These are phyloP conservation scores for Plecturocebus donacophilus DNA, from an alignment of 2,113 vertebrate species.

Conservation along the genomic window DNA sequence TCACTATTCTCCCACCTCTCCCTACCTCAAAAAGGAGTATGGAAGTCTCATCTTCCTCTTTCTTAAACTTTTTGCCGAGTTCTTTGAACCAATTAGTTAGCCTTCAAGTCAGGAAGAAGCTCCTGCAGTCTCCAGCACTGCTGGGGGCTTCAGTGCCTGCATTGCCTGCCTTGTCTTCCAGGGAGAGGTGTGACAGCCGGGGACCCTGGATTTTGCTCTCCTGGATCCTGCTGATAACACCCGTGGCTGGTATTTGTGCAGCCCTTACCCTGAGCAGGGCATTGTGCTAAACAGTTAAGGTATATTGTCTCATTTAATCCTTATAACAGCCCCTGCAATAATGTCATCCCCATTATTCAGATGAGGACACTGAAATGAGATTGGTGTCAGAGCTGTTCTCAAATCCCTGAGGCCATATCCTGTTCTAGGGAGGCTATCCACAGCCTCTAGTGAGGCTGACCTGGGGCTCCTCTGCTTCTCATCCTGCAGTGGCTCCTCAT, in stretches of 20 bases:
- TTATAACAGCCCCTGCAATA: background rate
- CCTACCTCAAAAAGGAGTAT: slow-evolving; percentile 3
- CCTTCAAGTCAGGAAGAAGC: slow-evolving; percentile 22
- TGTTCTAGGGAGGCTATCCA: background rate
- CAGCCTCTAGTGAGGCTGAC: background rate
- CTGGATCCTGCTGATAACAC: background rate
- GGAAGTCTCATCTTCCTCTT: slow-evolving; percentile 26
- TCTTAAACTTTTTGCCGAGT: slow-evolving; percentile 29
- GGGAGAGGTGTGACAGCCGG: background rate
- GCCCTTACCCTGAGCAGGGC: background rate
- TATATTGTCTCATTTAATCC: background rate
- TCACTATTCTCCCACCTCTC: background rate
- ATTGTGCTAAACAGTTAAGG: background rate
- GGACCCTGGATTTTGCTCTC: background rate
- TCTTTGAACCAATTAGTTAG: background rate
- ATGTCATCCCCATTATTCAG: slow-evolving; percentile 19
- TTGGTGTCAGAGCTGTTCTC: background rate
- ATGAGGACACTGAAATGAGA: slow-evolving; percentile 36
- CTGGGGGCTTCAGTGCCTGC: background rate
- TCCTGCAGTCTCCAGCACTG: background rate
- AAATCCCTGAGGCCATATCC: background rate
- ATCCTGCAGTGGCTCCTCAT: background rate
- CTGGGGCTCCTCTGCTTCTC: background rate
- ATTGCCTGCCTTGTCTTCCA: background rate
- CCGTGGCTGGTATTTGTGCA: slow-evolving; percentile 12